A percentile compares a stretch with the other conserved stretches of the same genome.
Conservation (phyloP, 2,797 vertebrate genomes). For the Microctenopoma steveboyesi region DNA sequence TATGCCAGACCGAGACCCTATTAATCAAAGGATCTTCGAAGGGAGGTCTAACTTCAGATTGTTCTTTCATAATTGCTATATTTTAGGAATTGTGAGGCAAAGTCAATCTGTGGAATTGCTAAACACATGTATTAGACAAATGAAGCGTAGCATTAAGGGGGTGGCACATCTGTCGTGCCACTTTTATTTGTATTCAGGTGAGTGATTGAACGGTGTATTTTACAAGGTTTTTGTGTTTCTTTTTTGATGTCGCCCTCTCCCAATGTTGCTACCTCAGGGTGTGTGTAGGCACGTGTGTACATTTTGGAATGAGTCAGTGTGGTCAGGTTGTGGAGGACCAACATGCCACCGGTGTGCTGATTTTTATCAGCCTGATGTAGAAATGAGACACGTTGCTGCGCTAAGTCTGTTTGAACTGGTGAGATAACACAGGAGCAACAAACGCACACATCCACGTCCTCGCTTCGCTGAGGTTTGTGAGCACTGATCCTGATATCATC, state of each 20-base stretch:
- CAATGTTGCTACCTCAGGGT: constrained; percentile 17
- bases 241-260: constrained; percentile 44
- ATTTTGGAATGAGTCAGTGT: constrained; percentile 18
- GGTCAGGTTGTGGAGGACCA: constrained; percentile 21
- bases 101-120: constrained; percentile 45
- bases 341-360: constrained; percentile 46
- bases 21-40: constrained; percentile 58
- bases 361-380: constrained; percentile 56
- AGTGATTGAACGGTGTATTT: constrained; percentile 50
- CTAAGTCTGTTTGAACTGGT: constrained; percentile 53
- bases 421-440: constrained; percentile 50
- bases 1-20: constrained; percentile 52
- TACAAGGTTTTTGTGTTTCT: constrained; percentile 56
- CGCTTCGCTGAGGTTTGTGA: not conserved
- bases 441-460: not conserved
- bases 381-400: constrained; percentile 42
- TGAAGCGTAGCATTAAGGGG: constrained; percentile 47
- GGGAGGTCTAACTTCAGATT: constrained; percentile 28
- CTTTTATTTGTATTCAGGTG: constrained; percentile 58
- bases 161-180: constrained; percentile 43
- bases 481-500: constrained; percentile 39
- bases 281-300: constrained; percentile 25
- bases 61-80: constrained; percentile 55
- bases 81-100: constrained; percentile 38
- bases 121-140: constrained; percentile 57